Conservation (phyloP, 2,888 invertebrate genomes). For the Conchocele bisecta region DNA sequence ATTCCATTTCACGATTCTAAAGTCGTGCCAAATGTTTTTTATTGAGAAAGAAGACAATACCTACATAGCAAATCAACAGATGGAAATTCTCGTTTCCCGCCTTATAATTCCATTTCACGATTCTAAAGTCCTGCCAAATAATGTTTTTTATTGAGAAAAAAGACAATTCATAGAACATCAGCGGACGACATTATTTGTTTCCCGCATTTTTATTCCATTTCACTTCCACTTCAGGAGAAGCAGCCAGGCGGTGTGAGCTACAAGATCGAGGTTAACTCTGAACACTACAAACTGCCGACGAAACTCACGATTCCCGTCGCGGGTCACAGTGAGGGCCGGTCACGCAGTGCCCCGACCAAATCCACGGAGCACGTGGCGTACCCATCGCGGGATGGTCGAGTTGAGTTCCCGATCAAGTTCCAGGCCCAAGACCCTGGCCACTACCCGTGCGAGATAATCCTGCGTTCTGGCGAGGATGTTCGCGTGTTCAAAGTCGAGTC, state of each 20-base stretch:
- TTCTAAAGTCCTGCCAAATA: no score
- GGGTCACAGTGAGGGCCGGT: slow-evolving; percentile 39
- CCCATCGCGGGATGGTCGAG: slow-evolving; percentile 60
- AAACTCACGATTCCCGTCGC: slow-evolving; percentile 61
- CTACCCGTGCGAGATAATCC: slow-evolving; percentile 76
- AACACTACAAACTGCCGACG: slow-evolving; percentile 74
- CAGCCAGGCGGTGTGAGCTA: slow-evolving; percentile 64
- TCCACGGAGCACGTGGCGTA: slow-evolving; percentile 46
- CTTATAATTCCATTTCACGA: no score
- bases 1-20: no score
- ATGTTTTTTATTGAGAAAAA: no score
- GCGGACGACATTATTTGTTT: neutral
- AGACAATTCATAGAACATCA: no score
- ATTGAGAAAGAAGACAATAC: no score
- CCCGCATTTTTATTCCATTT: no score
- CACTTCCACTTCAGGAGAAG: slow-evolving; percentile 20
- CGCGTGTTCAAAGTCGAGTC: slow-evolving; percentile 81
- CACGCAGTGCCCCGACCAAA: slow-evolving; percentile 60
- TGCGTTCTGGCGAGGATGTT: slow-evolving; percentile 78
- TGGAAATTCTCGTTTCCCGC: no score
- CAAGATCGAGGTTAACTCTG: slow-evolving; percentile 75
- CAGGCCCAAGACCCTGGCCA: slow-evolving; percentile 77
- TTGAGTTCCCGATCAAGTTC: slow-evolving; percentile 80
- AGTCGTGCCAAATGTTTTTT: no score
- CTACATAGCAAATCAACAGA: no score